Conservation (phyloP, 2,797 vertebrate genomes). For the Dermochelys coriacea region DNA sequence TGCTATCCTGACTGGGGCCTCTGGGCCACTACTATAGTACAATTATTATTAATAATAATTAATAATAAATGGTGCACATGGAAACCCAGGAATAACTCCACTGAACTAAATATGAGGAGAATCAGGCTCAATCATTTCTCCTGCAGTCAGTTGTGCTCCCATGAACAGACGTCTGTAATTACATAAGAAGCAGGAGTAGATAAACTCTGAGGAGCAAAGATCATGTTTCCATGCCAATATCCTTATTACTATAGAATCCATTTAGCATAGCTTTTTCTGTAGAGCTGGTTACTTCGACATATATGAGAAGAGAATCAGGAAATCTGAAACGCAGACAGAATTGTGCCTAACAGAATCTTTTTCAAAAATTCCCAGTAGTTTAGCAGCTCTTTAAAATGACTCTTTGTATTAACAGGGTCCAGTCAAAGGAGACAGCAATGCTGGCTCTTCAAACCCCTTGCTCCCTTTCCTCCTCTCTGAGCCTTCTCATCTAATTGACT, state of each 20-base stretch:
- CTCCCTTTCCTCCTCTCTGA: constrained; percentile 37
- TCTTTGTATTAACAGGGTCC: not conserved
- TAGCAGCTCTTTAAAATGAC: constrained; percentile 35
- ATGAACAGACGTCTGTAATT: constrained; percentile 10
- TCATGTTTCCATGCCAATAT: constrained; percentile 70
- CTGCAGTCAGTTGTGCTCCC: not conserved
- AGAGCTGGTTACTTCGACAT: constrained; percentile 58
- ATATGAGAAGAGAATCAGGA: constrained; percentile 45
- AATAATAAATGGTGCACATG: not conserved
- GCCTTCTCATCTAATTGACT: constrained; percentile 45
- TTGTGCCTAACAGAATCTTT: constrained; percentile 45
- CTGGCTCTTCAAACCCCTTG: constrained; percentile 7
- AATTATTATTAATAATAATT: not conserved
- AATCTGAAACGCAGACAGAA: constrained; percentile 19
- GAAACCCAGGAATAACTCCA: not conserved
- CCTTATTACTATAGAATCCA: constrained; percentile 38
- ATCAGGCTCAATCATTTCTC: not conserved
- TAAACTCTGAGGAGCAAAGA: constrained; percentile 35
- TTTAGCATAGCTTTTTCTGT: constrained; percentile 13
- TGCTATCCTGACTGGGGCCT: not conserved
- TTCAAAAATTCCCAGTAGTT: constrained; percentile 23
- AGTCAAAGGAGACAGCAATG: constrained; percentile 1
- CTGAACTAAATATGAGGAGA: not conserved
- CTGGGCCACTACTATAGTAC: not conserved
- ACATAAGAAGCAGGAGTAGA: not conserved